Evolutionary conservation across 1,140 invertebrate genomes (phyloP), one percentile per base, ranked within the genome.

Genomic region (Phymastichus coffea): DNA sequence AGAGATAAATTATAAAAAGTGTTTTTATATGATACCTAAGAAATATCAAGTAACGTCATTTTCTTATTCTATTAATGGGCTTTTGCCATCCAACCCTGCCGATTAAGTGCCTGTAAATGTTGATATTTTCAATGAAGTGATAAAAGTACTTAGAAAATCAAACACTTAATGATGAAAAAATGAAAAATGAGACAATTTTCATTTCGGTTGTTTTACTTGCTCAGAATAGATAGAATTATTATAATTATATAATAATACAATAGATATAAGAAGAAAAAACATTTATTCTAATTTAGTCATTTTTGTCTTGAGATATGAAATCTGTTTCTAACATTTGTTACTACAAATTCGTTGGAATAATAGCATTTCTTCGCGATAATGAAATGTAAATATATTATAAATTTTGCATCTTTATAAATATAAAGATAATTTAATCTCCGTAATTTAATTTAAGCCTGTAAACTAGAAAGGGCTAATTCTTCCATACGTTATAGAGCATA

Each of bases 81-180:
- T 49, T 35, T 61, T 51, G 46, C 28, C 15, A 47, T 46, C 35
- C 7, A 28, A 51, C 37, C 17, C 46, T 28, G 30, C 58, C 46
- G 44, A 55, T 12, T 26, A 55, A 55, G 59, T 61, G 52, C 52
- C 59, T 61, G 55, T 49, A 38, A 37, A 40, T 47, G 43, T 61
- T 15, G 51, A 49, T 55, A 61, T 55, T 55, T 61, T 23, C 12
- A 12, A 49, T 4, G 17, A 20, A 49, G 59, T 61, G 59, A 61
- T 61, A 61, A 49, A 20, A 49, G 59, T 61, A 61, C 59, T 61
- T 61, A 61, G 37, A 19, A 43, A 23, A 38, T 47, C 23, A 10
- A 37, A 9, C 12, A 37, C 44, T 48, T 17, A 25, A 44, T 57
- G 17, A 26, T 40, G 17, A 38, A 44, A 8, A 54, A 49, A 49